A percentile compares a stretch with the other conserved stretches of the same genome.
Conservation (phyloP, 2,113 vertebrate species). For the Chinchilla lanigera region DNA sequence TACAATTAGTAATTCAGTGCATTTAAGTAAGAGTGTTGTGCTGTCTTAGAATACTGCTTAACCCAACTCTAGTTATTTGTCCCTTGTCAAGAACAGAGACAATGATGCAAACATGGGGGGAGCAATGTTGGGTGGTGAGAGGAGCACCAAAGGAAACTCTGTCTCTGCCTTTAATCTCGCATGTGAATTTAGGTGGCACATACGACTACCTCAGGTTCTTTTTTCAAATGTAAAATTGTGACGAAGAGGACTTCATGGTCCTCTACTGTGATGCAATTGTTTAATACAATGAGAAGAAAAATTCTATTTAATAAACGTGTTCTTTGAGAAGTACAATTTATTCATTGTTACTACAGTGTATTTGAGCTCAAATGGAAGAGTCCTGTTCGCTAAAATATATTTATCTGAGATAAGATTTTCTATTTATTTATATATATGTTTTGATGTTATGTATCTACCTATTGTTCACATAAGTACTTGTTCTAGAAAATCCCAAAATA, state of each 20-base stretch:
- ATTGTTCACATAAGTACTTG: not conserved
- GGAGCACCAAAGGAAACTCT: not conserved
- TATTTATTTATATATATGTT: not conserved
- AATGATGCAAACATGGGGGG: not conserved
- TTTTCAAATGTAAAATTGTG: not conserved
- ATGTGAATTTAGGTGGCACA: not conserved
- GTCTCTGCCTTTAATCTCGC: not conserved
- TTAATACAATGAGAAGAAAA: not conserved
- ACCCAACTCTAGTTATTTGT: not conserved
- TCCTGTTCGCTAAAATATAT: not conserved
- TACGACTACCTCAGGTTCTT: not conserved
- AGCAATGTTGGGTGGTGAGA: not conserved
- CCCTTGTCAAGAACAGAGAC: not conserved
- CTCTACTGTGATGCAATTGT: not conserved
- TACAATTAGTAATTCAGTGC: not conserved
- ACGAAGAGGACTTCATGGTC: not conserved
- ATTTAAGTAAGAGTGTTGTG: not conserved
- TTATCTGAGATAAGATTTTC: not conserved
- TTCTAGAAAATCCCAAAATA: slow-evolving; percentile 8
- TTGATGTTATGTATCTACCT: not conserved
- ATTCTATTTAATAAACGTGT: not conserved
- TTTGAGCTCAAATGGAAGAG: not conserved
- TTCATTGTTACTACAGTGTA: not conserved
- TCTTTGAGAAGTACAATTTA: slow-evolving; percentile 22
- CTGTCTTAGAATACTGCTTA: slow-evolving; percentile 9